Evolutionary conservation across 2,113 vertebrate species (phyloP), one percentile per base, ranked within the genome.

Genomic region (Sander vitreus): DNA sequence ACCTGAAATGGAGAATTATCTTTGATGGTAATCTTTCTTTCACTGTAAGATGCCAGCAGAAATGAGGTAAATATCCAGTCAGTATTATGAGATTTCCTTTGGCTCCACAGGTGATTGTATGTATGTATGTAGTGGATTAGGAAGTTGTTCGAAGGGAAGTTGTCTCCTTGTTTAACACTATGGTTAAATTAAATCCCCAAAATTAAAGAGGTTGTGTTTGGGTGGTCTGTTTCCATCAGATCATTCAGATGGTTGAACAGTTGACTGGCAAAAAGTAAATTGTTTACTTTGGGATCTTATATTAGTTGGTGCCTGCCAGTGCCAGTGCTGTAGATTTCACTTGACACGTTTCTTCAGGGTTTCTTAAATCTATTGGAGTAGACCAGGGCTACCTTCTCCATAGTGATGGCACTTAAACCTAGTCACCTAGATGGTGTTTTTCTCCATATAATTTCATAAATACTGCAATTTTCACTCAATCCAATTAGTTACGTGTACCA

Each of bases 81-180:
- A 47, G 80, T 3, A 78, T 89, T 86, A 89, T 64, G 73, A 80
- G 90, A 89, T 89, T 88, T 88, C 89, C 80, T 84, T 70, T 48
- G 81, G 64, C 80, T 77, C 65, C 63, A 25, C 5, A 27, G 60
- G 39, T 39, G 11, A 62, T 71, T 23, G 87, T 71, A 48, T 71
- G 59, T 16, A 59, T 64, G 43, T 69, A 57, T 84, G 85, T 50
- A 19, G 55, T 6, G 27, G 85, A 80, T 91, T 86, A 87, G 36
- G 63, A 76, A 50, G 43, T 15, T 10, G 62, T 85, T 87, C 80
- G 33, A 86, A 82, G 58, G 39, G 48, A 76, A 76, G 59, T 58
- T 23, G 36, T 67, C 77, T 80, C 33, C 21, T 62, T 76, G 50
- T 76, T 58, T 55, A 51, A 74, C 60, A 45, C 79, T 55, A 15